A percentile compares a stretch with the other conserved stretches of the same genome.
phyloP scores from a whole-genome alignment of 2,888 invertebrate species.

The Stomorhina lunata region DNA sequence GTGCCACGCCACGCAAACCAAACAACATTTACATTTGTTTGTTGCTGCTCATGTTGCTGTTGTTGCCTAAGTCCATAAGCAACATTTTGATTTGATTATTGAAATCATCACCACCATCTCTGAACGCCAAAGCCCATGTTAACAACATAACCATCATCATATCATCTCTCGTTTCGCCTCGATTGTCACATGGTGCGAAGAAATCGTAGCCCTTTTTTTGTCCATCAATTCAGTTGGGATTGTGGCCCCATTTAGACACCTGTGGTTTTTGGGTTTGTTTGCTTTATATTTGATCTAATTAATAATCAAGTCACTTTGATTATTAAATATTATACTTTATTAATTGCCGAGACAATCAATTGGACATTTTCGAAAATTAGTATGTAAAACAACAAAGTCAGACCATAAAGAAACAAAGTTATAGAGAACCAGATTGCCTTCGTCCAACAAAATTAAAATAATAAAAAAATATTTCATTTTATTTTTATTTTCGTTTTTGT shows the following conservation, averaged over 20 bases:
- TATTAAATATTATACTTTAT: conserved; percentile 65
- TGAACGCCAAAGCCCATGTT: not conserved
- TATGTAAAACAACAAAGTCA: conserved; percentile 49
- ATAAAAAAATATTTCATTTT: conserved; percentile 30
- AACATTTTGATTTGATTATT: conserved; percentile 62
- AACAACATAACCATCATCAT: not conserved
- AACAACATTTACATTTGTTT: conserved; percentile 47
- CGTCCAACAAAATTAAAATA: not conserved
- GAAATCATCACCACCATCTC: conserved; percentile 48
- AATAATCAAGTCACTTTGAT: conserved; percentile 71
- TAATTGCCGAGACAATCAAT: conserved; percentile 66
- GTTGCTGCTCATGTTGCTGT: not conserved
- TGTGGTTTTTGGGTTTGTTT: conserved; percentile 71
- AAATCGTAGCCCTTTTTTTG: conserved; percentile 47
- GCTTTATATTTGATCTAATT: conserved; percentile 74
- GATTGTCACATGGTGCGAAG: conserved; percentile 55
- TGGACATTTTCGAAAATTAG: conserved; percentile 64
- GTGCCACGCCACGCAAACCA: conserved; percentile 71
- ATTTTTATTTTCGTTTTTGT: not conserved
- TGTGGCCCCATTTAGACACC: conserved; percentile 67
- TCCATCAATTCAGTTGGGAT: not conserved
- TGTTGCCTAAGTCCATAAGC: conserved; percentile 8
- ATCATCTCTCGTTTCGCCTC: not conserved
- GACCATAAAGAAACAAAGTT: conserved; percentile 45
- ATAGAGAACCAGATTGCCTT: conserved; percentile 2